These are phyloP conservation scores for Parthenolecanium corni DNA, from an alignment of 2,888 invertebrate species.

Conservation along the genomic window DNA sequence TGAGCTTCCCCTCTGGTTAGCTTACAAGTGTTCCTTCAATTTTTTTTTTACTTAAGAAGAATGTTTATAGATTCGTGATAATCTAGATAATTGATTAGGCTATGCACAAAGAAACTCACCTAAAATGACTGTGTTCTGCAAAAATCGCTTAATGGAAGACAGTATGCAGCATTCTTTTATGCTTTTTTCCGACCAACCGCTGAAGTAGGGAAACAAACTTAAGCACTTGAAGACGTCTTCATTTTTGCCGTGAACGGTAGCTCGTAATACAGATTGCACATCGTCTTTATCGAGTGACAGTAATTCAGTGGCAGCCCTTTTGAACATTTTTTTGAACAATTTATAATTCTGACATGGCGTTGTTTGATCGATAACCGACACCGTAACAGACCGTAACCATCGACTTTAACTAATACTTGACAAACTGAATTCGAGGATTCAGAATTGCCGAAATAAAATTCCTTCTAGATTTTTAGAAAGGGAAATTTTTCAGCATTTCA, in stretches of 20 bases:
- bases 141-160: conserved; percentile 16
- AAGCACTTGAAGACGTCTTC: conserved; percentile 12
- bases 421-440: no score
- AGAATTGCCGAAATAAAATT: no score
- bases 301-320: conserved; percentile 27
- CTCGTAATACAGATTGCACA: conserved; percentile 23
- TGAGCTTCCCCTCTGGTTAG: no score
- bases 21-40: no score
- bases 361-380: conserved; percentile 1
- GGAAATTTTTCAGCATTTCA: no score
- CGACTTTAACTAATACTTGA: no score
- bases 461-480: no score
- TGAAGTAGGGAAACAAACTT: conserved; percentile 19
- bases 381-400: no score
- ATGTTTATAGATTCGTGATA: no score
- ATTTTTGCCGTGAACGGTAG: conserved; percentile 10
- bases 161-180: conserved; percentile 21
- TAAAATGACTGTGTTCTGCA: conserved; percentile 16
- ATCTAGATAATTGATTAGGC: no score
- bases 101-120: no score
- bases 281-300: conserved; percentile 23
- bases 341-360: background rate
- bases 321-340: conserved; percentile 14
- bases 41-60: no score
- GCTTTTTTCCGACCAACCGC: conserved; percentile 19